Conservation (phyloP, 2,888 invertebrate genomes). For the Ophraella communa region DNA sequence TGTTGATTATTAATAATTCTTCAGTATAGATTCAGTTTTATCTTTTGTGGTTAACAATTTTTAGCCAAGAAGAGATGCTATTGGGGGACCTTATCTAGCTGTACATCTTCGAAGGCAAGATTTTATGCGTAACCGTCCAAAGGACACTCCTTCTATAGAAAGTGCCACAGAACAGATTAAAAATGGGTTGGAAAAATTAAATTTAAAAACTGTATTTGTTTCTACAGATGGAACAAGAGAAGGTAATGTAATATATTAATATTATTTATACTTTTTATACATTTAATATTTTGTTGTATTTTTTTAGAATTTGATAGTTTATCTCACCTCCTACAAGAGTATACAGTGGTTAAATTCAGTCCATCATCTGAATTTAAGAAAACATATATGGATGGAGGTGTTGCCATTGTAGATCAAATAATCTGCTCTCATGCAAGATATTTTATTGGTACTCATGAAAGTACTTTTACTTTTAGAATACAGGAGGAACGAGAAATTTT, state of each 20-base stretch:
- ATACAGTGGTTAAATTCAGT: constrained; percentile 56
- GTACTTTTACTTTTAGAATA: constrained; percentile 95
- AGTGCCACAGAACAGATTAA: constrained; percentile 79
- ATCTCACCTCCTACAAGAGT: constrained; percentile 55
- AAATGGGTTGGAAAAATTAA: constrained; percentile 64
- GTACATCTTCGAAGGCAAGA: constrained; percentile 90
- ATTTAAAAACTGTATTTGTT: constrained; percentile 73
- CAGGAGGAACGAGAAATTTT: constrained; percentile 97
- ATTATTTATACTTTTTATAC: too few relatives aligned
- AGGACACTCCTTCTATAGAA: constrained; percentile 79
- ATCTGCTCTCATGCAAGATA: constrained; percentile 87
- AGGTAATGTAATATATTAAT: too few relatives aligned
- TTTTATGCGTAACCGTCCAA: constrained; percentile 77
- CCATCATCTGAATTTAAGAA: constrained; percentile 62
- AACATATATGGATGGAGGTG: constrained; percentile 78
- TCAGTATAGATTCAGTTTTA: too few relatives aligned
- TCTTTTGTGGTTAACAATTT: constrained; percentile 29
- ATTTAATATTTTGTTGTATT: background rate
- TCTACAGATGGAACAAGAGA: constrained; percentile 80
- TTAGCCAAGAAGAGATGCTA: constrained; percentile 61
- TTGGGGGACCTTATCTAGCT: constrained; percentile 77
- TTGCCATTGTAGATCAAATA: constrained; percentile 94
- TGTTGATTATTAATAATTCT: too few relatives aligned
- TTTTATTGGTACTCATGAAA: constrained; percentile 92
- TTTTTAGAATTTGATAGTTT: constrained; percentile 63